Conservation (phyloP, 1,140 invertebrate genomes). For the Matsumurasca onukii region DNA sequence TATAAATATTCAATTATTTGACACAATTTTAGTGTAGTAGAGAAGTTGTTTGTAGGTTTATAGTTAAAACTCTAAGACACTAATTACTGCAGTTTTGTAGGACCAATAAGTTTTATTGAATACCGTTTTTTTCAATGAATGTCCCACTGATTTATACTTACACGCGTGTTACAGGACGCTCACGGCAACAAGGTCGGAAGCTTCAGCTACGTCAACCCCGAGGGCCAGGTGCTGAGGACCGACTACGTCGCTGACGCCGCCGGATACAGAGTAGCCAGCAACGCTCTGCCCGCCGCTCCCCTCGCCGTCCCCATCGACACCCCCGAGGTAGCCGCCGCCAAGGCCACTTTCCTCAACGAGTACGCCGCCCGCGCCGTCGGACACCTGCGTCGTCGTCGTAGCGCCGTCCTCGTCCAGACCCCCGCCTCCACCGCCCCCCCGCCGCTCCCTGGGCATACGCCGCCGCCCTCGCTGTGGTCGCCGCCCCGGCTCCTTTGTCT, state of each 20-base stretch:
- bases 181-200: constrained; percentile 56
- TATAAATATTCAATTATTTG: too few species aligned
- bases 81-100: too few species aligned
- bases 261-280: constrained; percentile 57
- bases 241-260: constrained; percentile 52
- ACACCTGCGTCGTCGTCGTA: constrained; percentile 5
- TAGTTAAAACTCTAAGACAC: too few species aligned
- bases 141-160: too few species aligned
- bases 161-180: constrained; percentile 49
- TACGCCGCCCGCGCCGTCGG: constrained; percentile 41
- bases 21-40: too few species aligned
- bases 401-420: constrained; percentile 49
- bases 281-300: constrained; percentile 53
- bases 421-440: constrained; percentile 49
- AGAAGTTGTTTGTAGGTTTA: too few species aligned
- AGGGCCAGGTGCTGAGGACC: constrained; percentile 53
- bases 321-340: constrained; percentile 39
- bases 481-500: constrained; percentile 22
- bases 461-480: constrained; percentile 25
- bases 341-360: constrained; percentile 40
- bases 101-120: too few species aligned
- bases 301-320: constrained; percentile 29
- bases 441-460: constrained; percentile 21
- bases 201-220: constrained; percentile 57
- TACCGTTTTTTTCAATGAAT: too few species aligned